Base-by-base conservation (phyloP, 92 coral and sea anemone genomes). In the Epizoanthus ramosus region DNA sequence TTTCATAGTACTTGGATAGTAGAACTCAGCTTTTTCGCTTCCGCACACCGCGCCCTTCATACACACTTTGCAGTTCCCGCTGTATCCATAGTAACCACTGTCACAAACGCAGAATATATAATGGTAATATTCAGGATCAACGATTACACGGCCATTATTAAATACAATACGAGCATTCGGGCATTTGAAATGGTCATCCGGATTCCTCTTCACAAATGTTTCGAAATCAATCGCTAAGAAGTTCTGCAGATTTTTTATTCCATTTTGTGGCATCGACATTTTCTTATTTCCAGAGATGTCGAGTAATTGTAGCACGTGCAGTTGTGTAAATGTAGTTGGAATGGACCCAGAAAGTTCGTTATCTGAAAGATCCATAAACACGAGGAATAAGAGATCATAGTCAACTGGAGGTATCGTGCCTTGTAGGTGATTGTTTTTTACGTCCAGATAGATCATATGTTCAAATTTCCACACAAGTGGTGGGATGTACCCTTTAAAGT, bases 41-140 rank as follows among this genome's bases (percentile, higher is more conserved):
- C 37, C 21, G 15, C 94, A 90, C 5, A 23, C 74, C 9, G 77
- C 94, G 13, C 91, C 92, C 1, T 5, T 52, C 92, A 90, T 79
- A 47, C 91, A 90, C 43, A 79, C 41, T 65, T 87, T 72, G 79
- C 93, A 90, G 17, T 79, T 73, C 0, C 93, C 93, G 14, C 16
- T 41, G 18, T 61, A 80, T 71, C 93, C 93, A 35, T 84, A 90
- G 50, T 71, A 90, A 23, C 68, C 91, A 1, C 10, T 60, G 80
- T 90, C 93, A 64, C 93, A 90, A 57, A 87, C 72, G 73, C 93
- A 90, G 63, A 71, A 73, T 54, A 39, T 75, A 76, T 72, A 80
- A 1, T 74, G 81, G 68, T 90, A 90, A 75, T 83, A 90, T 33
- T 80, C 45, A 17, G 93, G 88, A 68, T 90, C 88, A 39, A 90